Percentiles rank a stretch among this genome's conserved stretches.
These are phyloP conservation scores for Sminthurinus aureus DNA, from an alignment of 2,888 invertebrate species.

Conservation along the genomic window DNA sequence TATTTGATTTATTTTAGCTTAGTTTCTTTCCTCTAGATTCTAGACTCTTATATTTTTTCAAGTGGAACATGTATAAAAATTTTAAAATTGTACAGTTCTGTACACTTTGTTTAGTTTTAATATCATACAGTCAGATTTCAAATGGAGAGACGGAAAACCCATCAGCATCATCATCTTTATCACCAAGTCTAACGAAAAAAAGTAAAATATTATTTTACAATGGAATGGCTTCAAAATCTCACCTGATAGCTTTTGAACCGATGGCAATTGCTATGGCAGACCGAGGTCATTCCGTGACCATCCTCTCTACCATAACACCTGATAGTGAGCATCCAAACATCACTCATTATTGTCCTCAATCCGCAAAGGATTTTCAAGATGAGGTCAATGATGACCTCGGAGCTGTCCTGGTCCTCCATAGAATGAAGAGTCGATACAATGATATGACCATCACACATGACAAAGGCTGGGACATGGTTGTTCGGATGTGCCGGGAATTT, in stretches of 20 bases:
- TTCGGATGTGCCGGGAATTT: neutral
- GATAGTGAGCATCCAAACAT: neutral
- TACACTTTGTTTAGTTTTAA: too few relatives aligned
- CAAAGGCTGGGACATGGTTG: neutral
- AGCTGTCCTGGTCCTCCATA: neutral
- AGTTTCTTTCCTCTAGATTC: too few relatives aligned
- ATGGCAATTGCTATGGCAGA: neutral
- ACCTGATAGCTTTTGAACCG: neutral
- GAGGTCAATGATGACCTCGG: neutral
- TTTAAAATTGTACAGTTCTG: too few relatives aligned
- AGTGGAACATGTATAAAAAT: too few relatives aligned
- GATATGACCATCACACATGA: neutral
- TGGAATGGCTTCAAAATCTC: neutral
- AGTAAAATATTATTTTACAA: neutral
- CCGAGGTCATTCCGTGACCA: slow-evolving; percentile 1
- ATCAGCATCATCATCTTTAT: too few relatives aligned
- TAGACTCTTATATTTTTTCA: too few relatives aligned
- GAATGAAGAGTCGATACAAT: neutral
- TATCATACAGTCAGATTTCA: too few relatives aligned
- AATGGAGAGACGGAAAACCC: too few relatives aligned
- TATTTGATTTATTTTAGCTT: too few relatives aligned
- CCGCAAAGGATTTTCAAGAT: neutral
- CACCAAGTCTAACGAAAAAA: too few relatives aligned
- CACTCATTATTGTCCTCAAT: neutral
- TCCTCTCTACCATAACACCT: neutral